Base-by-base conservation (phyloP, 1,140 invertebrate species). In the Andricus grossulariae region DNA sequence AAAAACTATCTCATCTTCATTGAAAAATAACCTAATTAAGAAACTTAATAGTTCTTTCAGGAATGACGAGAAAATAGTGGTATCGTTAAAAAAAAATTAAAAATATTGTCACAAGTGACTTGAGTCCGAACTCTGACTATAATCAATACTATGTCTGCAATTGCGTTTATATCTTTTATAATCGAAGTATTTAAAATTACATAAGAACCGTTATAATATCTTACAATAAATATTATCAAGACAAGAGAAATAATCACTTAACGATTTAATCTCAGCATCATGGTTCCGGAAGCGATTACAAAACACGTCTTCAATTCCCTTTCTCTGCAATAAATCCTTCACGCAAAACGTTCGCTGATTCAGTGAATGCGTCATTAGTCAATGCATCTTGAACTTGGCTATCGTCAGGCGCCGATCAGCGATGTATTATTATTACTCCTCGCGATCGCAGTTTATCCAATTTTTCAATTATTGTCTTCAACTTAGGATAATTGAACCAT, bases 371-470 rank as follows among this genome's bases (percentile, higher is more conserved):
- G 60, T 66, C 60, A 66, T 66, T 66, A 66, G 60, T 66, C 60
- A 66, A 66, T 66, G 60, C 60, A 66, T 39, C 60, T 66, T 66
- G 60, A 66, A 66, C 60, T 66, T 66, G 60, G 60, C 60, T 66
- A 66, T 66, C 60, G 60, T 66, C 60, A 66, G 60, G 60, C 60
- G 60, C 60, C 60, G 60, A 66, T 66, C 60, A 66, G 25, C 60
- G 25, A 66, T 66, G 39, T 66, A 66, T 66, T 66, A 66, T 39
- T 66, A 66, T 45, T 45, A 11, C 39, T 45, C 39, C 39, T 45
- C 39, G 39, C 39, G 39, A 32, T 39, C 8, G 60, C 60, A 6
- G n/a, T 66, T 66, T 66, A 66, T 66, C 60, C 60, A 66, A 66
- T 66, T 66, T 66, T 66, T 66, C 60, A 66, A 66, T 66, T 66